These are phyloP conservation scores for Gortyna flavago DNA, from an alignment of 2,888 invertebrate species.

Conservation along the genomic window DNA sequence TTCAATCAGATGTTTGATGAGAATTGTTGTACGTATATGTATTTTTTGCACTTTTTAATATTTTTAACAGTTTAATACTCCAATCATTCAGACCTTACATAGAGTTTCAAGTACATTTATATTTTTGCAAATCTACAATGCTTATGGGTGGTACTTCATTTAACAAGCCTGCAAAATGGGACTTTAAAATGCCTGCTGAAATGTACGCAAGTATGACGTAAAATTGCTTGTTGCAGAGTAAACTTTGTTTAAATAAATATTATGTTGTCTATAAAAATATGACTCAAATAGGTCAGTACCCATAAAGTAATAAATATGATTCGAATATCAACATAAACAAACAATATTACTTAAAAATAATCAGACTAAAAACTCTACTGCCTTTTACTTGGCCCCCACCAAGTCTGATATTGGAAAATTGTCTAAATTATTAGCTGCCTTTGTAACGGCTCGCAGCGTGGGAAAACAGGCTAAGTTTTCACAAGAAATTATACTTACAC, in stretches of 20 bases:
- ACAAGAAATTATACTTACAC: constrained; percentile 76
- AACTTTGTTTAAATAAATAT: not conserved
- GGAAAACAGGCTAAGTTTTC: constrained; percentile 86
- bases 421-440: constrained; percentile 88
- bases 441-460: constrained; percentile 84
- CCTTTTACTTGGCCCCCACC: constrained; percentile 69
- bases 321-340: not conserved
- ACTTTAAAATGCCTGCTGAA: not conserved
- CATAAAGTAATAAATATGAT: not conserved
- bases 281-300: not conserved
- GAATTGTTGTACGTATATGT: not conserved
- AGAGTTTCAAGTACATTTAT: not conserved
- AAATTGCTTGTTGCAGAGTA: not conserved
- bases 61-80: not conserved
- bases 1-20: not conserved
- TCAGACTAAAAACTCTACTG: not conserved
- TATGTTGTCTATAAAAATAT: not conserved
- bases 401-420: constrained; percentile 88
- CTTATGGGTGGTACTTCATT: not conserved
- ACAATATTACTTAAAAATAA: not conserved
- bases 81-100: not conserved
- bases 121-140: not conserved
- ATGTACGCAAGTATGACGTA: too few relatives aligned
- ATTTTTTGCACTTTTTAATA: not conserved
- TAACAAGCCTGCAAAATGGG: not conserved